phyloP scores from a whole-genome alignment of 2,797 vertebrate species.

The Phrynocephalus guinanensis region DNA sequence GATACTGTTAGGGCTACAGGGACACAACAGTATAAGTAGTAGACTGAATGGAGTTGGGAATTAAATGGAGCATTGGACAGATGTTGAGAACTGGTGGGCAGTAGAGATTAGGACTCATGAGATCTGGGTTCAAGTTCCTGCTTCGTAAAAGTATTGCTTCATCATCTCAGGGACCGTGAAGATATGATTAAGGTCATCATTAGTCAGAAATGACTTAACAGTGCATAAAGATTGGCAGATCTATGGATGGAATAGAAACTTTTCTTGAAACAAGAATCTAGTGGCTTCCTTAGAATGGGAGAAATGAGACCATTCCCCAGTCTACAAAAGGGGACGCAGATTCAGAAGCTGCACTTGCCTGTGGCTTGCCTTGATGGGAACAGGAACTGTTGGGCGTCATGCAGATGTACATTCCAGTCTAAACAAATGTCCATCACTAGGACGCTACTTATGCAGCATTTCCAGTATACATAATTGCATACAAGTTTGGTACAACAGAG shows the following conservation, averaged over 20 bases:
- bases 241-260: not conserved
- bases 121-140: too few species aligned
- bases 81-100: too few species aligned
- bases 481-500: too few species aligned
- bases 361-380: not conserved
- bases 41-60: too few species aligned
- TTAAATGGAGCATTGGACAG: too few species aligned
- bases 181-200: too few species aligned
- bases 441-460: too few species aligned
- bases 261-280: not conserved
- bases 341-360: not conserved
- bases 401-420: not conserved
- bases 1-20: not conserved
- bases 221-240: too few species aligned
- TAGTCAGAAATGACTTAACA: too few species aligned
- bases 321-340: not conserved
- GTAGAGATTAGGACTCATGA: too few species aligned
- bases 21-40: not conserved
- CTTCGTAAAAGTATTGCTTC: too few species aligned
- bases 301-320: not conserved
- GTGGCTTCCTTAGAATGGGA: not conserved
- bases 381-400: not conserved
- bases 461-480: not conserved
- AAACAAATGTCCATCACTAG: not conserved
- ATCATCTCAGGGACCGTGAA: too few species aligned